Conservation (phyloP, 1,140 invertebrate genomes). For the Bombyx mandarina region DNA sequence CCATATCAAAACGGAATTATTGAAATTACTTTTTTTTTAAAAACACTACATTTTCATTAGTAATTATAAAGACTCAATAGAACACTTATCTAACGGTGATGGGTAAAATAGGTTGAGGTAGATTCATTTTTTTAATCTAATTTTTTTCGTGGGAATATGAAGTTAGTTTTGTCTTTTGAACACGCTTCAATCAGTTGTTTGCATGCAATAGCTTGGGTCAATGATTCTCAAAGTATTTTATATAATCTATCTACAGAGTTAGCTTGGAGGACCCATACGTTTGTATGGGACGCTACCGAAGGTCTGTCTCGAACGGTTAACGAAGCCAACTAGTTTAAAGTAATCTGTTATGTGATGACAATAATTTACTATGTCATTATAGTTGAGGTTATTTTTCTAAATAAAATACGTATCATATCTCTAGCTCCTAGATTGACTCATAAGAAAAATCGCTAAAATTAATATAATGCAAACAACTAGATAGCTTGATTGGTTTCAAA, state of each 20-base stretch:
- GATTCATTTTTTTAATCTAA: conserved; percentile 46
- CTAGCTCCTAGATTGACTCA: too few relatives aligned
- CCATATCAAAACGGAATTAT: conserved; percentile 63
- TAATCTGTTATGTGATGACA: too few relatives aligned
- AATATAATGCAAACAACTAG: too few relatives aligned
- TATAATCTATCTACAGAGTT: neutral
- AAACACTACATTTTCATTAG: conserved; percentile 60
- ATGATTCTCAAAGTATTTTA: neutral
- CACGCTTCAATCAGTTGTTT: neutral
- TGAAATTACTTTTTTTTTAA: conserved; percentile 50
- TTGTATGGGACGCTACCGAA: too few relatives aligned
- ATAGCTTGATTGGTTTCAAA: too few relatives aligned
- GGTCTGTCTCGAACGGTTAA: too few relatives aligned
- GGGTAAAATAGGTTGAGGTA: conserved; percentile 68
- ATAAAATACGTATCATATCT: too few relatives aligned
- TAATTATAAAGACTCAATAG: conserved; percentile 63
- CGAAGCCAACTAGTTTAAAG: too few relatives aligned
- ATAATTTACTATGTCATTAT: too few relatives aligned
- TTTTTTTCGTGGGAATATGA: conserved; percentile 27
- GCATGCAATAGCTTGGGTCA: neutral
- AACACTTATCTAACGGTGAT: conserved; percentile 64
- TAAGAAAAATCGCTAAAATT: too few relatives aligned
- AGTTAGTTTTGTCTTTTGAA: neutral
- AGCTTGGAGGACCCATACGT: neutral
- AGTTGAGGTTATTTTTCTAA: too few relatives aligned